These are phyloP conservation scores for Cantharis rustica DNA, from an alignment of 2,888 invertebrate species.

Conservation along the genomic window DNA sequence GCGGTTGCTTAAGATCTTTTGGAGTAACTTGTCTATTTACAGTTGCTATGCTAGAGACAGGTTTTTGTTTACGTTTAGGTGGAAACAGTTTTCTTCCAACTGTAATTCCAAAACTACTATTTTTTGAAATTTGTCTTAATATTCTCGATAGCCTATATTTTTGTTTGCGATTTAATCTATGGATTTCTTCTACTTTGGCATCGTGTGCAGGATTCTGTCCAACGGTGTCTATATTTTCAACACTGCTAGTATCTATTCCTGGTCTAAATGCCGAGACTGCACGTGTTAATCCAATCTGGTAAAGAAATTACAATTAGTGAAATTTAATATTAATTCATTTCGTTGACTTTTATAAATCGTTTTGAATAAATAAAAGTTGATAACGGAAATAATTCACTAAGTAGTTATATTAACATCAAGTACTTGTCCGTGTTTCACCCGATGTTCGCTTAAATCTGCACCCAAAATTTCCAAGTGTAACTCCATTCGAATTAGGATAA, in stretches of 20 bases:
- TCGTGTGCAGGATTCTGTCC: slow-evolving; percentile 75
- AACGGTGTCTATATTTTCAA: slow-evolving; percentile 54
- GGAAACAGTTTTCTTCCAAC: slow-evolving; percentile 46
- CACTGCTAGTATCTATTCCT: slow-evolving; percentile 55
- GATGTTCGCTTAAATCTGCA: slow-evolving; percentile 88
- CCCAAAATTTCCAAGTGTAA: slow-evolving; percentile 85
- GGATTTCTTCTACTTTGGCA: slow-evolving; percentile 58
- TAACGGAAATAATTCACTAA: not conserved
- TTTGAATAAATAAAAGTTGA: not conserved
- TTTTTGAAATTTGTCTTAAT: slow-evolving; percentile 46
- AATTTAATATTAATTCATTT: not conserved
- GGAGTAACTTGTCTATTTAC: not conserved
- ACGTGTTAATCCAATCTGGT: slow-evolving; percentile 67
- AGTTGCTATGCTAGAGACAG: slow-evolving; percentile 32
- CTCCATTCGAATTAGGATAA: slow-evolving; percentile 84
- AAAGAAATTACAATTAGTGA: not conserved
- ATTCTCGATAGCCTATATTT: slow-evolving; percentile 49
- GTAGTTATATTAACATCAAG: slow-evolving; percentile 33
- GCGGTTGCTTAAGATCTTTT: not conserved
- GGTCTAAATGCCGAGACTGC: slow-evolving; percentile 76
- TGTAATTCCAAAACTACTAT: slow-evolving; percentile 52
- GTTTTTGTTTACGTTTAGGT: slow-evolving; percentile 23
- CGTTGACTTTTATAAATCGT: not conserved
- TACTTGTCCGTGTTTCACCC: slow-evolving; percentile 74
- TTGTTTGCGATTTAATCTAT: slow-evolving; percentile 42